Evolutionary conservation across 1,140 invertebrate species (phyloP).

Genomic region (Drosophila teissieri): DNA sequence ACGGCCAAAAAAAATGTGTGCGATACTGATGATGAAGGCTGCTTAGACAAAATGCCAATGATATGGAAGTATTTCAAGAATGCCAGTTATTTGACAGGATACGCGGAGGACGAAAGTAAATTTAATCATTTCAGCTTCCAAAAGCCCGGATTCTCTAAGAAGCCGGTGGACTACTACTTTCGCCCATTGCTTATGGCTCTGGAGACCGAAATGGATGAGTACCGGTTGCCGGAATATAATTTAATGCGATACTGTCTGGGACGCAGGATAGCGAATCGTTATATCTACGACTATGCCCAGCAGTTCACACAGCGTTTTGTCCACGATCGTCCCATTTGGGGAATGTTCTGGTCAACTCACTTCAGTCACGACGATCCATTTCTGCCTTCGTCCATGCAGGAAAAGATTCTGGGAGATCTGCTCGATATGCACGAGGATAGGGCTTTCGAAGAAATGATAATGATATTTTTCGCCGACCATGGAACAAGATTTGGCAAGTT

Average conservation of each 20-base stretch:
- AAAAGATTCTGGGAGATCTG: slow-evolving; percentile 86
- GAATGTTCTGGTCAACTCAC: slow-evolving; percentile 91
- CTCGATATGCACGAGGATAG: slow-evolving; percentile 86
- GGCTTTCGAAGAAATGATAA: slow-evolving; percentile 87
- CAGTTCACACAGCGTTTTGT: slow-evolving; percentile 85
- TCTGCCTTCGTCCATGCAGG: slow-evolving; percentile 88
- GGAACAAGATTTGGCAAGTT: slow-evolving; percentile 94
- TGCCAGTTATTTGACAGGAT: slow-evolving; percentile 90
- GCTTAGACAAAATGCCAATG: slow-evolving; percentile 88
- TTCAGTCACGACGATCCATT: slow-evolving; percentile 91
- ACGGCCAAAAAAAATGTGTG: slow-evolving; percentile 85
- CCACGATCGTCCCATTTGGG: slow-evolving; percentile 87
- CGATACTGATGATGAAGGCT: slow-evolving; percentile 84
- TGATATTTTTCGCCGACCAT: slow-evolving; percentile 96
- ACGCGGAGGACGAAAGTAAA: slow-evolving; percentile 90
- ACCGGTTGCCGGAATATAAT: slow-evolving; percentile 5
- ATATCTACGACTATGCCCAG: slow-evolving; percentile 86
- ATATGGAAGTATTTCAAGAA: slow-evolving; percentile 91
- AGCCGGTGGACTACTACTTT: slow-evolving; percentile 93
- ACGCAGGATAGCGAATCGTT: slow-evolving; percentile 86
- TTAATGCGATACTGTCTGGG: slow-evolving; percentile 85
- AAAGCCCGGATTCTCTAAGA: slow-evolving; percentile 90
- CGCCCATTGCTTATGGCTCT: slow-evolving; percentile 89
- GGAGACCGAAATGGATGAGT: slow-evolving; percentile 62
- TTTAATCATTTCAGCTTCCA: slow-evolving; percentile 92